Evolutionary conservation across 2,113 vertebrate species (phyloP), one percentile per base, ranked within the genome.

Genomic region (Herpetotheres cachinnans): DNA sequence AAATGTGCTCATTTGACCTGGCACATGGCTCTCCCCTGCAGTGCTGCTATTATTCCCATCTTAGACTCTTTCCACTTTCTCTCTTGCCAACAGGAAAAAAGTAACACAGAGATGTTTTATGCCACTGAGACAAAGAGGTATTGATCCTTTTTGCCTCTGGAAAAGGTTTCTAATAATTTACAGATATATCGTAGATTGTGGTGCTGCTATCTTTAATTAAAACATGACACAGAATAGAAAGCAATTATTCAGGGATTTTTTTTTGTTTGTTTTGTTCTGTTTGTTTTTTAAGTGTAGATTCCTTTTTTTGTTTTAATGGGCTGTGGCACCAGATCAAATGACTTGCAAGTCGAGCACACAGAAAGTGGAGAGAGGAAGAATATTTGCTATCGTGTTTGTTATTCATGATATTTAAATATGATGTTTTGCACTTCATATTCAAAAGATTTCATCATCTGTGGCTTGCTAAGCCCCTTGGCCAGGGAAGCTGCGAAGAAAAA

Each of bases 121-220:
- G 96, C 97, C 95, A 90, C 76, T 54, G 95, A 98, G 97, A 98
- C 97, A 98, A 98, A 98, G 97, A 95, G 80, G 88, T 98, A 98
- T 98, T 96, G 98, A 98, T 98, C 84, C 76, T 93, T 98, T 98
- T 97, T 93, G 97, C 96, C 97, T 97, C 97, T 97, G 95, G 95
- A 97, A 98, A 97, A 96, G 93, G 96, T 97, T 98, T 98, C 96
- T 98, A 98, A 98, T 98, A 98, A 98, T 98, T 98, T 98, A 87
- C 94, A 98, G 97, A 97, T 98, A 97, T 98, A 97, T 96, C 13
- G 13, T 93, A 97, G 96, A 98, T 98, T 97, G 87, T 94, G 79
- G 80, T 66, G 80, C 66, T 97, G 96, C 97, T 98, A 97, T 97
- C 97, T 98, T 98, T 98, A 98, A 98, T 98, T 98, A 98, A 98